Evolutionary conservation across 2,888 invertebrate species (phyloP).

Genomic region (Thymelicus acteon): DNA sequence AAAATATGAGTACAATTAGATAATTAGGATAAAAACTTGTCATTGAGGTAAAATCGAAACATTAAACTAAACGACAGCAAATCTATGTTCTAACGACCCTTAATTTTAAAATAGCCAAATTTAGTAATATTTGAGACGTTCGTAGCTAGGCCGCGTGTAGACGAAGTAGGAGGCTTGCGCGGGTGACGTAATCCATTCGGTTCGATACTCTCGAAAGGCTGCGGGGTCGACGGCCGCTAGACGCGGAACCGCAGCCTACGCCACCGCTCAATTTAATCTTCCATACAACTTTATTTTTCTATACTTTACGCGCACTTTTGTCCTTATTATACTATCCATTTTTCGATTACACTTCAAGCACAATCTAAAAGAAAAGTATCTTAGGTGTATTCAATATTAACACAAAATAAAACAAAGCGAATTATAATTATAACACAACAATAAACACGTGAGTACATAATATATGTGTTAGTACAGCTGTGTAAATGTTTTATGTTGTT

Average conservation of each 20-base stretch:
- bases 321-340: background rate
- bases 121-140: conserved; percentile 14
- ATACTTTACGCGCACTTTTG: conserved; percentile 32
- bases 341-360: background rate
- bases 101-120: background rate
- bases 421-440: no score
- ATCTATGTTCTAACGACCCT: no score
- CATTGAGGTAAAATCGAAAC: no score
- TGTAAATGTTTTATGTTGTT: no score
- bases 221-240: conserved; percentile 79
- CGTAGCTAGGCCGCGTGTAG: conserved; percentile 26
- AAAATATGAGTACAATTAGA: no score
- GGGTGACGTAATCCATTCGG: conserved; percentile 75
- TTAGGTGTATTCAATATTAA: no score
- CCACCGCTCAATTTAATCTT: conserved; percentile 79
- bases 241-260: conserved; percentile 79
- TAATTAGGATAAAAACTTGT: no score
- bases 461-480: background rate
- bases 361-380: background rate
- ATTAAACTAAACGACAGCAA: no score
- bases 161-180: conserved; percentile 57
- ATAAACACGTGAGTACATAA: background rate
- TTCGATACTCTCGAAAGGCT: conserved; percentile 73
- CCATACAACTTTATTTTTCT: conserved; percentile 61
- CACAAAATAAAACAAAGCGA: no score